Evolutionary conservation across 2,888 invertebrate species (phyloP).

Genomic region (Apodemia mormo): DNA sequence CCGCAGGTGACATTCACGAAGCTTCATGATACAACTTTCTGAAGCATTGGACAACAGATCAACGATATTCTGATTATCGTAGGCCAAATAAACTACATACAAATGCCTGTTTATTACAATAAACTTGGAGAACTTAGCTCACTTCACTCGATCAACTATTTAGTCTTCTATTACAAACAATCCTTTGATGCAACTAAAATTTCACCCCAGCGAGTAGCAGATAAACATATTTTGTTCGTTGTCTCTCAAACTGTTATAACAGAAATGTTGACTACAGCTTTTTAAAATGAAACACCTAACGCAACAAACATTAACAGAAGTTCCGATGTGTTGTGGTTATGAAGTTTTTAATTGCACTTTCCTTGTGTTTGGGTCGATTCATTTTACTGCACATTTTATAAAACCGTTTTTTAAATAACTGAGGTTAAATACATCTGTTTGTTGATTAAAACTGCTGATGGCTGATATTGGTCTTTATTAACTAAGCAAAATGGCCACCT

Average conservation of each 20-base stretch:
- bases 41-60: too few species aligned
- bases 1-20: too few species aligned
- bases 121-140: too few species aligned
- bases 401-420: not conserved
- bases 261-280: not conserved
- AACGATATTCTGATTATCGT: too few species aligned
- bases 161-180: not conserved
- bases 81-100: too few species aligned
- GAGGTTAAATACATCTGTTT: not conserved
- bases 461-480: not conserved
- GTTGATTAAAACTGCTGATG: not conserved
- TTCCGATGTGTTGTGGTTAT: conserved; percentile 33
- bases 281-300: conserved; percentile 10
- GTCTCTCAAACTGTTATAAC: not conserved
- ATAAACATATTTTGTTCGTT: not conserved
- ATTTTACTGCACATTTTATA: conserved; percentile 23
- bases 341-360: conserved; percentile 45
- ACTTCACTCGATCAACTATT: too few species aligned
- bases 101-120: too few species aligned
- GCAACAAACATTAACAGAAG: conserved; percentile 22
- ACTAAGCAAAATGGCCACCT: too few species aligned
- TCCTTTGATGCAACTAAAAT: not conserved
- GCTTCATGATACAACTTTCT: too few species aligned
- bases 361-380: conserved; percentile 40
- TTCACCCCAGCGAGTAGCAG: not conserved